A percentile compares a stretch with the other conserved stretches of the same genome.
Evolutionary conservation across 2,888 invertebrate species (phyloP).

Genomic region (Morpho helenor): DNA sequence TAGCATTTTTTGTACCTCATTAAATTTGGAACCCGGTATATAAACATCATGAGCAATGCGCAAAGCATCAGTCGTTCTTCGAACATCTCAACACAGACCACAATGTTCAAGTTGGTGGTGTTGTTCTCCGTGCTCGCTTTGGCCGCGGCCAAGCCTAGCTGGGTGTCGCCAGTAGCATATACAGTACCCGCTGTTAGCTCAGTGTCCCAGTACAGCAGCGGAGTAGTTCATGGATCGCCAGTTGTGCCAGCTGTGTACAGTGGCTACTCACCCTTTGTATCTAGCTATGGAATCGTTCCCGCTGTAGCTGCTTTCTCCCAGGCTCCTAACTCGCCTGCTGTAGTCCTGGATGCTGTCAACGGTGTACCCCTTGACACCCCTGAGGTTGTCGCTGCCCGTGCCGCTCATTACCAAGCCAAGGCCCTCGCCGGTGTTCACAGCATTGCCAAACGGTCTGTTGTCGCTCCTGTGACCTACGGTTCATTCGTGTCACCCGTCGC

Average conservation of each 20-base stretch:
- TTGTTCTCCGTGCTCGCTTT: slow-evolving; percentile 80
- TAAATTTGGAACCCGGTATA: slow-evolving; percentile 37
- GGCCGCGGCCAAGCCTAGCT: slow-evolving; percentile 74
- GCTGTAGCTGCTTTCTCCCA: slow-evolving; percentile 40
- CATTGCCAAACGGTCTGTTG: slow-evolving; percentile 57
- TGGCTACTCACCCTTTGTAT: slow-evolving; percentile 33
- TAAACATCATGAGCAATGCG: slow-evolving; percentile 45
- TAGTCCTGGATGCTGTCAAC: slow-evolving; percentile 61
- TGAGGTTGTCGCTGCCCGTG: slow-evolving; percentile 70
- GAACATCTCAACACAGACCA: slow-evolving; percentile 67
- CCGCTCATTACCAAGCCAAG: slow-evolving; percentile 67
- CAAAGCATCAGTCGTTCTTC: slow-evolving; percentile 63
- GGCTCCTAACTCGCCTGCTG: slow-evolving; percentile 63
- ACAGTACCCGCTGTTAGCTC: slow-evolving; percentile 39
- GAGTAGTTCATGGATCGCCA: slow-evolving; percentile 46
- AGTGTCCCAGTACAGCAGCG: slow-evolving; percentile 43
- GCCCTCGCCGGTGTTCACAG: slow-evolving; percentile 61
- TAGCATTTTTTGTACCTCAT: slow-evolving; percentile 45
- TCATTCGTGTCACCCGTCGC: slow-evolving; percentile 41
- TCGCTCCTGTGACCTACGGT: slow-evolving; percentile 37
- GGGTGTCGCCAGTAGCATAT: slow-evolving; percentile 48
- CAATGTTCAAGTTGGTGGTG: slow-evolving; percentile 78
- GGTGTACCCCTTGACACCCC: slow-evolving; percentile 73
- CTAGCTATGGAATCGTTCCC: slow-evolving; percentile 34
- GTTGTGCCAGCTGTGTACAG: slow-evolving; percentile 39